A percentile compares a stretch with the other conserved stretches of the same genome.
These are phyloP conservation scores for Distichodus sexfasciatus DNA, from an alignment of 2,797 vertebrate species.

Conservation along the genomic window DNA sequence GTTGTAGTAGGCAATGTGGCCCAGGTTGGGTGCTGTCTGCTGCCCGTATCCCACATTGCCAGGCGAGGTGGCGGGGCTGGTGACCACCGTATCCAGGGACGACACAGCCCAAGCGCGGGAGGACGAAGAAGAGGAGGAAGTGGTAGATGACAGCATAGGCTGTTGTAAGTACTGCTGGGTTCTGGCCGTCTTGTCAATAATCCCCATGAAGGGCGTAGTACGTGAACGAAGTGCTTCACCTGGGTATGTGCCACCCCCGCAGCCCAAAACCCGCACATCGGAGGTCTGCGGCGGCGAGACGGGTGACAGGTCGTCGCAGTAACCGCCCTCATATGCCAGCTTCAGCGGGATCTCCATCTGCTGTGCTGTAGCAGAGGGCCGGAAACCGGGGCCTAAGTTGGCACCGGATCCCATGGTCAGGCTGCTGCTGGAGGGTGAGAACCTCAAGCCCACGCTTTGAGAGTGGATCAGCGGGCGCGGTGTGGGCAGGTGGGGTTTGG, in stretches of 20 bases:
- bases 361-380: slow-evolving; percentile 83
- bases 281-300: slow-evolving; percentile 86
- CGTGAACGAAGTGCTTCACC: slow-evolving; percentile 88
- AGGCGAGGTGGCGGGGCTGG: slow-evolving; percentile 80
- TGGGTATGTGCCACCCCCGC: slow-evolving; percentile 80
- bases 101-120: slow-evolving; percentile 95
- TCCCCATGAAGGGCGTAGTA: slow-evolving; percentile 93
- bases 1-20: slow-evolving; percentile 96
- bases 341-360: slow-evolving; percentile 93
- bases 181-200: slow-evolving; percentile 91
- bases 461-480: slow-evolving; percentile 88
- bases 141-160: slow-evolving; percentile 49
- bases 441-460: slow-evolving; percentile 85
- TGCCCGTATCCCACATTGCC: slow-evolving; percentile 75
- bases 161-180: slow-evolving; percentile 90
- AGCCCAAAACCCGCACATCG: too few species aligned
- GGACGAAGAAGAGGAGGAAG: slow-evolving; percentile 69
- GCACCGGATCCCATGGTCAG: slow-evolving; percentile 74
- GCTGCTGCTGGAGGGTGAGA: slow-evolving; percentile 87
- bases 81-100: slow-evolving; percentile 90
- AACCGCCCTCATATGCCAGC: slow-evolving; percentile 73
- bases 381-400: slow-evolving; percentile 81
- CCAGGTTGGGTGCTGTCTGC: slow-evolving; percentile 73
- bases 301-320: slow-evolving; percentile 85
- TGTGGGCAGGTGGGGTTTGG: slow-evolving; percentile 80